phyloP scores from a whole-genome alignment of 2,113 vertebrate genomes.

The Mobula hypostoma region DNA sequence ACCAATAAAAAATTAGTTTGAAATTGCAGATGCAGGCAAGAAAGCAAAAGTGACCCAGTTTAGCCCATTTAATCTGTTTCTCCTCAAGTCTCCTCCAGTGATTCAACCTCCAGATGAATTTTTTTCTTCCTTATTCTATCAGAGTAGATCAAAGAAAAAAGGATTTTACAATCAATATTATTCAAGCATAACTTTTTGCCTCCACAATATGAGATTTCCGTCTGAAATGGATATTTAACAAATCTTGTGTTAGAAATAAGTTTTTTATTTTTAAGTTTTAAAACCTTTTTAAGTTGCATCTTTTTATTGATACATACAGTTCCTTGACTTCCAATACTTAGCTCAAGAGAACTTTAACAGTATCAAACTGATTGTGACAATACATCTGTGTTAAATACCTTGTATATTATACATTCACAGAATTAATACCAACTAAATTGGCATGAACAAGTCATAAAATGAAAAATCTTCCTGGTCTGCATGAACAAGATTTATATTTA shows the following conservation, averaged over 20 bases:
- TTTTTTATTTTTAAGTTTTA: background rate
- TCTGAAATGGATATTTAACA: background rate
- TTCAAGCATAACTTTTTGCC: background rate
- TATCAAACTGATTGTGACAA: background rate
- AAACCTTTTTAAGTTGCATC: background rate
- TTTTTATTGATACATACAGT: background rate
- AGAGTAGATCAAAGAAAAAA: background rate
- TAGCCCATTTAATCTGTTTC: background rate
- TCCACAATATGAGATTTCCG: background rate
- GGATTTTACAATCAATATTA: background rate
- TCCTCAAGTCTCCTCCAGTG: background rate
- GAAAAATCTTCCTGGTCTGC: background rate
- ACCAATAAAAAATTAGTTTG: background rate
- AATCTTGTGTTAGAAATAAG: background rate
- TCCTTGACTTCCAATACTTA: background rate
- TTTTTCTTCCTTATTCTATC: background rate
- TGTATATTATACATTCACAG: background rate
- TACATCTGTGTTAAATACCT: background rate
- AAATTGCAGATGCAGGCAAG: background rate
- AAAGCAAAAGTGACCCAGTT: background rate
- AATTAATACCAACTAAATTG: background rate
- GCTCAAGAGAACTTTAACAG: background rate
- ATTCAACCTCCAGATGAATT: background rate
- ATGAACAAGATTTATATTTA: background rate
- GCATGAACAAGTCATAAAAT: background rate